Conservation (phyloP, 1,140 invertebrate species). For the Fragariocoptes setiger region DNA sequence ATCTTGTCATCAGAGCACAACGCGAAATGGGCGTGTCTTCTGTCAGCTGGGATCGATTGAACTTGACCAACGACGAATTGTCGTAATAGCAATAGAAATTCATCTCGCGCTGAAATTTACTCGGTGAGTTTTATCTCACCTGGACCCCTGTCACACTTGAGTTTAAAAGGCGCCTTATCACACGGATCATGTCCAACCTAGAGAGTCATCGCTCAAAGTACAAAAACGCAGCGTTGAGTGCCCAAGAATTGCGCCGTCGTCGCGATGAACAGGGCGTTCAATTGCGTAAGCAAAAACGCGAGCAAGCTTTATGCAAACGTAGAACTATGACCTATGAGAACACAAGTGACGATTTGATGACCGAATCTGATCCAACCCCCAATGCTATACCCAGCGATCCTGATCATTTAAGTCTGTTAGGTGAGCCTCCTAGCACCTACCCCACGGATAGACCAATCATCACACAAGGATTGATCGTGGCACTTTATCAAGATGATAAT, state of each 20-base stretch:
- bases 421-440: background rate
- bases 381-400: too few relatives aligned
- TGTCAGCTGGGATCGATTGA: too few relatives aligned
- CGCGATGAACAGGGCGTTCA: slow-evolving; percentile 87
- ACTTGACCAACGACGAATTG: too few relatives aligned
- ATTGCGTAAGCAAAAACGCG: slow-evolving; percentile 70
- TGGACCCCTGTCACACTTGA: too few relatives aligned
- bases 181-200: background rate
- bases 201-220: slow-evolving; percentile 59
- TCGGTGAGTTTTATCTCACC: too few relatives aligned
- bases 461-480: slow-evolving; percentile 39
- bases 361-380: too few relatives aligned
- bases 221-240: slow-evolving; percentile 69
- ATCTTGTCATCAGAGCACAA: too few relatives aligned
- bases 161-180: slow-evolving; percentile 3
- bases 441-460: slow-evolving; percentile 13
- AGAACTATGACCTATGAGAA: slow-evolving; percentile 16
- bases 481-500: slow-evolving; percentile 43
- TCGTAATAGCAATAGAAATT: too few relatives aligned
- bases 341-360: background rate
- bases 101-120: too few relatives aligned
- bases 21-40: too few relatives aligned
- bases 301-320: slow-evolving; percentile 25
- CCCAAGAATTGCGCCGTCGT: slow-evolving; percentile 55
- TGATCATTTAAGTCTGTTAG: too few relatives aligned